These are phyloP conservation scores for Pavo muticus DNA, from an alignment of 2,113 vertebrate genomes.

Conservation along the genomic window DNA sequence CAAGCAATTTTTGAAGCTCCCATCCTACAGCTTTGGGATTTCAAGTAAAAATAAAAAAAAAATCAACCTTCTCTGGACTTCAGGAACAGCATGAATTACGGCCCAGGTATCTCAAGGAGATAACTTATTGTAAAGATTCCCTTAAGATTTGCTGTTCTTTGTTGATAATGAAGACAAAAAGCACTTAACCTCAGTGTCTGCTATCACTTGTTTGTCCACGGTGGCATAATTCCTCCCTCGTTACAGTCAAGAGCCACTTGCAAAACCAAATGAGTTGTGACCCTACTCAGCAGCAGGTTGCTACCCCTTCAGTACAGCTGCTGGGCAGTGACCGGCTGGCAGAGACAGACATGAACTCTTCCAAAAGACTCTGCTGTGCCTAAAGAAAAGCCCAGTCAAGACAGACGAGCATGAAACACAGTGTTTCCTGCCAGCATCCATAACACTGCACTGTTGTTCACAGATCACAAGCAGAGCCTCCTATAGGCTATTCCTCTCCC, in stretches of 20 bases:
- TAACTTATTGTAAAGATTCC: neutral
- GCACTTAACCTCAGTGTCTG: neutral
- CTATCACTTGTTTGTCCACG: neutral
- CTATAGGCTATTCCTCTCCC: neutral
- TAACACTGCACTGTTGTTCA: neutral
- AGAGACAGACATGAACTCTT: neutral
- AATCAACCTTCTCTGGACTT: neutral
- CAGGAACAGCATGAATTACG: neutral
- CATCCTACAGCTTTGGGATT: too few species aligned
- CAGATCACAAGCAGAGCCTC: neutral
- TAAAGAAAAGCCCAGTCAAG: neutral
- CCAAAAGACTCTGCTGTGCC: neutral
- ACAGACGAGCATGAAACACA: neutral
- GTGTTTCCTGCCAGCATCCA: neutral
- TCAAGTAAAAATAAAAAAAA: neutral
- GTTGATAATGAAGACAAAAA: neutral
- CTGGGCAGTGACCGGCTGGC: neutral
- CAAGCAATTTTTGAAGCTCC: too few species aligned
- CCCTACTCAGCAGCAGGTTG: neutral
- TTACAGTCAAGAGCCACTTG: neutral
- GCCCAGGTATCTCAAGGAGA: neutral
- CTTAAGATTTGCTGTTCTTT: neutral
- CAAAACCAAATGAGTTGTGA: neutral
- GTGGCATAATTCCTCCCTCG: neutral
- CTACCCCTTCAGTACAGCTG: neutral